phyloP scores from a whole-genome alignment of 2,797 vertebrate genomes.

The Phrynocephalus guinanensis region DNA sequence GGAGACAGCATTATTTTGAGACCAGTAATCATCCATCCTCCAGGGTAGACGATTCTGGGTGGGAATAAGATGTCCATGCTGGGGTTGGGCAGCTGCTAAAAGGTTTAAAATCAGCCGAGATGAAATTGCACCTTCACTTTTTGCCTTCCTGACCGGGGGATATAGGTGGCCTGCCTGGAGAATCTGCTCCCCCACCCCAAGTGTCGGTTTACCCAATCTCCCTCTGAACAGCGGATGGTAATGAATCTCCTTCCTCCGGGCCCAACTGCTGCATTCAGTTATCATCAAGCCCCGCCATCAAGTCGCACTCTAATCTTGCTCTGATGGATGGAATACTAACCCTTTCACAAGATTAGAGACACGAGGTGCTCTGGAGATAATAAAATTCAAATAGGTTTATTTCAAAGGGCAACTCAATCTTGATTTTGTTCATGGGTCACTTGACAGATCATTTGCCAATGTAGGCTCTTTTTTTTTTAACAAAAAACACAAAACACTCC shows the following conservation, averaged over 20 bases:
- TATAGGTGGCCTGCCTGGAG: not conserved
- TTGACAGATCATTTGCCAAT: conserved; percentile 80
- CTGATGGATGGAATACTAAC: conserved; percentile 81
- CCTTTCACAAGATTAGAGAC: conserved; percentile 83
- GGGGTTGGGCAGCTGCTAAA: conserved; percentile 38
- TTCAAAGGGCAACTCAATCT: conserved; percentile 83
- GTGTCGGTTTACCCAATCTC: conserved; percentile 32
- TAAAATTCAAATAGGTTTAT: conserved; percentile 88
- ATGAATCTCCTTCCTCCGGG: conserved; percentile 69
- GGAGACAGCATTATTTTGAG: conserved; percentile 25
- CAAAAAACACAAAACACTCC: no score
- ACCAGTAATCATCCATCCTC: conserved; percentile 3
- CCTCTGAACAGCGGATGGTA: conserved; percentile 67
- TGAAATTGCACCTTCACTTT: conserved; percentile 44
- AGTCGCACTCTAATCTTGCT: conserved; percentile 77
- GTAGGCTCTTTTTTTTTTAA: conserved; percentile 34
- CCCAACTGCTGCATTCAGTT: conserved; percentile 70
- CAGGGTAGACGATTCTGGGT: not conserved
- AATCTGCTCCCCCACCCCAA: conserved; percentile 22
- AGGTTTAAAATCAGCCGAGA: conserved; percentile 22
- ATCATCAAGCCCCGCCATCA: conserved; percentile 74
- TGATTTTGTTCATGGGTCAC: conserved; percentile 79
- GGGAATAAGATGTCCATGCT: conserved; percentile 35
- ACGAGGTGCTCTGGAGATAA: conserved; percentile 79
- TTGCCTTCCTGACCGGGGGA: conserved; percentile 42